Evolutionary conservation across 1,140 invertebrate genomes (phyloP), one percentile per base, ranked within the genome.

Genomic region (Choristoneura fumiferana): DNA sequence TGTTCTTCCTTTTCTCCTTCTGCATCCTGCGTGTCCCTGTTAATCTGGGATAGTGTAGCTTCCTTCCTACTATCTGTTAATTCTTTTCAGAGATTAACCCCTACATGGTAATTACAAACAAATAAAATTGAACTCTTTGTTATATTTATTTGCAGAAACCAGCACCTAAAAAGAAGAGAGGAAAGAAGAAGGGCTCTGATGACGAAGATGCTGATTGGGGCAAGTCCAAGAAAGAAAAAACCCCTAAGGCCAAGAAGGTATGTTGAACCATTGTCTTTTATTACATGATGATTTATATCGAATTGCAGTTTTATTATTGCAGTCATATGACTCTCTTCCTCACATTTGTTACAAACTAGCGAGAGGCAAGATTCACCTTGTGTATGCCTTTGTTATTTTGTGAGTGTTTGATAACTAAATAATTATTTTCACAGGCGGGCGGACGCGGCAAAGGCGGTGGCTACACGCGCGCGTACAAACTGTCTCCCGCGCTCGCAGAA

Each of bases 401-500:
- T 1, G 40, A 2, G 49, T 4, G 17, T 4, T 8, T 15, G 14
- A 3, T 29, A 37, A 8, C 4, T 29, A 29, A 29, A 53, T 22
- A 52, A 14, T 45, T 40, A 43, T 54, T 38, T 57, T 39, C 22
- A 29, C 22, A 52, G 45, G 29, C 45, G 0, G 81, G 79, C 5
- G 91, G 90, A 43, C 85, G 93, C 67, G 91, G 91, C 1, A 92
- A 92, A 69, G 93, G 93, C 12, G 92, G 93, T 38, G 95, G 95
- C 4, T 98, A 97, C 84, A 96, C 95, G 0, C 92, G 95, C 60
- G 92, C 94, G 3, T 94, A 95, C 73, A 95, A 93, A 52, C 89
- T 98, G n/a, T 97, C 96, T 0, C 94, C 96, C 1, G 95, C 96
- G 58, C 86, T 98, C 18, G 94, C 96, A 0, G 93, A 94, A 5